Conservation (phyloP, 2,113 vertebrate species). For the Chaenogobius annularis region DNA sequence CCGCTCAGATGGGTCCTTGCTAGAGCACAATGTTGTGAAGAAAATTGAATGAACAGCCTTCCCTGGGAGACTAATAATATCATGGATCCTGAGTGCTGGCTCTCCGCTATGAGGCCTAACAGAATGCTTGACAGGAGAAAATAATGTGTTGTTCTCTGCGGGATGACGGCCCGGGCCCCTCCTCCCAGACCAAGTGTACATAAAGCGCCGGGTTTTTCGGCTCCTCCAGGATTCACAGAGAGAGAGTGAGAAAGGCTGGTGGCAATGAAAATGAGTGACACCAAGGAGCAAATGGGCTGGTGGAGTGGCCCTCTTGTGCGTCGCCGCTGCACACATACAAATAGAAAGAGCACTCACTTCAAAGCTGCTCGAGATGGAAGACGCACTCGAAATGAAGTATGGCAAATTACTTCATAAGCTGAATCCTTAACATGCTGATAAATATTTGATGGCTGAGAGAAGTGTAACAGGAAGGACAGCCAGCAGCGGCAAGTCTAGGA, state of each 20-base stretch:
- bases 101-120: slow-evolving; percentile 69
- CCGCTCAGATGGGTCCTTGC: slow-evolving; percentile 28
- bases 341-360: slow-evolving; percentile 48
- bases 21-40: slow-evolving; percentile 54
- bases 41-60: slow-evolving; percentile 66
- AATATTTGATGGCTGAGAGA: slow-evolving; percentile 44
- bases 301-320: slow-evolving; percentile 48
- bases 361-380: slow-evolving; percentile 52
- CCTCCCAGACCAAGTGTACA: slow-evolving; percentile 58
- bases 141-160: slow-evolving; percentile 71
- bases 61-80: slow-evolving; percentile 73
- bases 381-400: slow-evolving; percentile 51
- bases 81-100: slow-evolving; percentile 64
- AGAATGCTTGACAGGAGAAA: slow-evolving; percentile 72
- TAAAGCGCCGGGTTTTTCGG: slow-evolving; percentile 57
- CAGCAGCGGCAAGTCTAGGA: background rate
- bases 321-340: slow-evolving; percentile 45
- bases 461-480: slow-evolving; percentile 13
- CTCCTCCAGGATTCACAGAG: slow-evolving; percentile 40
- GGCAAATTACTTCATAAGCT: slow-evolving; percentile 49
- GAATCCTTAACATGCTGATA: slow-evolving; percentile 45
- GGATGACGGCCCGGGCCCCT: slow-evolving; percentile 57
- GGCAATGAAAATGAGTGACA: slow-evolving; percentile 58
- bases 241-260: background rate
- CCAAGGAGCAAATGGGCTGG: slow-evolving; percentile 45